Conservation (phyloP, 2,888 invertebrate species). For the Seladonia tumulorum region DNA sequence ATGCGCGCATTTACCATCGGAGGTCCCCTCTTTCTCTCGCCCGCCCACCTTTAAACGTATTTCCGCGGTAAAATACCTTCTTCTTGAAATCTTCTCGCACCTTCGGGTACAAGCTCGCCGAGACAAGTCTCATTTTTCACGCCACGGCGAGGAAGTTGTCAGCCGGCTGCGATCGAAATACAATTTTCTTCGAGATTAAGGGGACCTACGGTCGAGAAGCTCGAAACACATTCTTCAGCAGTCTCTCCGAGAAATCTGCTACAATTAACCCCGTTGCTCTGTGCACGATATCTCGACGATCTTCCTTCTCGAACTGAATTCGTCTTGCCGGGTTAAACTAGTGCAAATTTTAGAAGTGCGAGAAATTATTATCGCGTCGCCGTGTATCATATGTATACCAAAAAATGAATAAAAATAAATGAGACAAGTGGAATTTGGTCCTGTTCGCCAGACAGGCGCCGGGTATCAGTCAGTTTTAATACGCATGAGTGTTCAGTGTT, state of each 20-base stretch:
- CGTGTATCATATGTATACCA: no score
- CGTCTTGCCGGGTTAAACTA: no score
- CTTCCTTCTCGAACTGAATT: no score
- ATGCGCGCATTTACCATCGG: conserved; percentile 57
- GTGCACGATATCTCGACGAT: no score
- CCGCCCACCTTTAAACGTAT: conserved; percentile 37
- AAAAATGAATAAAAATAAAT: no score
- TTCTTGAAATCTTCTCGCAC: conserved; percentile 20
- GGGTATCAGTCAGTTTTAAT: background rate
- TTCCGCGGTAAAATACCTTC: conserved; percentile 39
- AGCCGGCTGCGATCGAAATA: background rate
- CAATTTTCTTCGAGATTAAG: background rate
- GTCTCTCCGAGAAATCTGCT: background rate
- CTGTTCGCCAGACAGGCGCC: no score
- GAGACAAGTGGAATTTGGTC: no score
- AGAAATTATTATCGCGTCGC: no score
- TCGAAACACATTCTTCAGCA: background rate
- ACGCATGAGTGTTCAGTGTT: conserved; percentile 16
- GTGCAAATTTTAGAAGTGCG: no score
- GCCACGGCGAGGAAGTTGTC: background rate
- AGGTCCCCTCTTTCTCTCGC: conserved; percentile 16
- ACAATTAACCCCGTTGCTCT: background rate
- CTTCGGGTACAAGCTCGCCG: background rate
- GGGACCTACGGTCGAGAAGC: background rate
- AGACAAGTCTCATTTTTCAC: conserved; percentile 11